Evolutionary conservation across 1,140 invertebrate species (phyloP).

Genomic region (Brachionus rotundiformis): DNA sequence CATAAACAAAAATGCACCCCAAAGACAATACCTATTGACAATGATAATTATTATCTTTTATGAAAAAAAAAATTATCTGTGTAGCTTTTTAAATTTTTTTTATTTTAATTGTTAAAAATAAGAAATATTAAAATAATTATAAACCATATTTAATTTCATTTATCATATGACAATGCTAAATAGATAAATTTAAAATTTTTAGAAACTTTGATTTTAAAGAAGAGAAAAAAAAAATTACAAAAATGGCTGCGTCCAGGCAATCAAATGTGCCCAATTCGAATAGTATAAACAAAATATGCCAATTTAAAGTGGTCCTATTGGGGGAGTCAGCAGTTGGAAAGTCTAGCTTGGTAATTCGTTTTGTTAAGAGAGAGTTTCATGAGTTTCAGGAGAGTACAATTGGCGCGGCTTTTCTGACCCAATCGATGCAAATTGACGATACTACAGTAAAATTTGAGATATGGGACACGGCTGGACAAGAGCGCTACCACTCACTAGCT

Average conservation of each 20-base stretch:
- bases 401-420: slow-evolving; percentile 65
- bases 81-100: too few relatives aligned
- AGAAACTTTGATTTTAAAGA: neutral
- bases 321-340: slow-evolving; percentile 54
- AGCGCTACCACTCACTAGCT: slow-evolving; percentile 83
- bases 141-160: neutral
- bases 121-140: neutral
- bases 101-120: too few relatives aligned
- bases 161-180: slow-evolving; percentile 39
- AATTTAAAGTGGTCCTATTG: slow-evolving; percentile 53
- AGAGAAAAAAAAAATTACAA: neutral
- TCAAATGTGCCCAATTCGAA: neutral
- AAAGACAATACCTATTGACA: neutral
- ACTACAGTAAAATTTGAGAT: slow-evolving; percentile 64
- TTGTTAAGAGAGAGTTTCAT: slow-evolving; percentile 54
- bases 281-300: slow-evolving; percentile 43
- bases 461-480: slow-evolving; percentile 90
- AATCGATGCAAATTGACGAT: slow-evolving; percentile 61
- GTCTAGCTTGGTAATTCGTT: slow-evolving; percentile 53
- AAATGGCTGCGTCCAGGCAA: slow-evolving; percentile 7
- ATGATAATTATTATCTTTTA: neutral
- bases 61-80: slow-evolving; percentile 39
- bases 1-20: neutral
- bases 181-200: slow-evolving; percentile 21
- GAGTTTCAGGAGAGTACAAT: slow-evolving; percentile 54